Percentiles rank a stretch among this genome's conserved stretches.
Evolutionary conservation across 2,113 vertebrate genomes (phyloP).

Genomic region (Malaclemys terrapin): DNA sequence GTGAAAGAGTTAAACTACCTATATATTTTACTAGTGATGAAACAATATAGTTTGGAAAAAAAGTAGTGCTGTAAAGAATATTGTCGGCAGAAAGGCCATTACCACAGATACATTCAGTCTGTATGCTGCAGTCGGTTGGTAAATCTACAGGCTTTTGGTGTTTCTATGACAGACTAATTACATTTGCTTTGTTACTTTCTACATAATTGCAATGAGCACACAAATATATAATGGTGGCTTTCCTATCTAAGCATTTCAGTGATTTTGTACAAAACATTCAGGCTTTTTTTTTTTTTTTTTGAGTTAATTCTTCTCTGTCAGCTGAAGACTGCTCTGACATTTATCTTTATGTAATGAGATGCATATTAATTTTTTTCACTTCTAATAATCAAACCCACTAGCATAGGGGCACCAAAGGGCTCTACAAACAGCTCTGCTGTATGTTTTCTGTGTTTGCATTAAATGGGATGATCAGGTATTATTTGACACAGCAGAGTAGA

Average conservation of each 20-base stretch:
- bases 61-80: background rate
- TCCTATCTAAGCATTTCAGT: background rate
- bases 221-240: background rate
- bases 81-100: background rate
- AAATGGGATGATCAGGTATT: background rate
- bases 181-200: background rate
- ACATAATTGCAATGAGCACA: background rate
- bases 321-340: background rate
- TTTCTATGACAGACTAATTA: slow-evolving; percentile 21
- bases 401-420: background rate
- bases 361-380: slow-evolving; percentile 15
- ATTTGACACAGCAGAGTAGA: background rate
- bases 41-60: background rate
- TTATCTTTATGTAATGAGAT: background rate
- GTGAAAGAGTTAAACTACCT: background rate
- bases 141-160: background rate
- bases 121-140: background rate
- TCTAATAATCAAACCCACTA: background rate
- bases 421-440: background rate
- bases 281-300: background rate
- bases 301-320: background rate
- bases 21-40: background rate
- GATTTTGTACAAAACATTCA: slow-evolving; percentile 13
- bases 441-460: background rate
- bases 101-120: background rate